phyloP scores from a whole-genome alignment of 2,797 vertebrate species.

The Megaceryle alcyon region DNA sequence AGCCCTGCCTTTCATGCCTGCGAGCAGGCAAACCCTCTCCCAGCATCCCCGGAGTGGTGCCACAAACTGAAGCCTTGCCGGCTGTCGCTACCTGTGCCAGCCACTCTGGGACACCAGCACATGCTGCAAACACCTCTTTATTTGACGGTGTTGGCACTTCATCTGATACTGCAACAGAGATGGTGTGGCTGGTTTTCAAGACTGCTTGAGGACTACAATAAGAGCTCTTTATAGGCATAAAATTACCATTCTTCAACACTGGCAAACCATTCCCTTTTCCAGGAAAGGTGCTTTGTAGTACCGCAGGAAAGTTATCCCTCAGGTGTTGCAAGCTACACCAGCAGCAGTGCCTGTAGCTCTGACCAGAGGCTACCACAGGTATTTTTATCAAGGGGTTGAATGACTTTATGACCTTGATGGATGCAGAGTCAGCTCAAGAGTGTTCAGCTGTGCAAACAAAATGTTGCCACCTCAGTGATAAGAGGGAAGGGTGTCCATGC shows the following conservation, averaged over 20 bases:
- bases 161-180: background rate
- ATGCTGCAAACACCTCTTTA: background rate
- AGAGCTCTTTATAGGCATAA: background rate
- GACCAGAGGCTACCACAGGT: background rate
- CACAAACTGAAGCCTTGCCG: accelerated
- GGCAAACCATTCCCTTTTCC: constrained; percentile 13
- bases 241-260: background rate
- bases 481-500: constrained; percentile 25
- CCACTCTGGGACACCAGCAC: background rate
- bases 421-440: background rate
- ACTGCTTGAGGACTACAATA: background rate
- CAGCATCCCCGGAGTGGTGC: background rate
- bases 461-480: constrained; percentile 32
- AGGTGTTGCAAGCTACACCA: background rate
- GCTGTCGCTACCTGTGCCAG: background rate
- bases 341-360: background rate
- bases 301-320: background rate
- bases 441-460: constrained; percentile 15
- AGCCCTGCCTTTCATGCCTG: background rate
- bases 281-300: background rate
- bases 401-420: constrained; percentile 9
- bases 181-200: background rate
- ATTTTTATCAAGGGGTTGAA: background rate
- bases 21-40: background rate
- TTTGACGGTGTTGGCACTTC: background rate